Percentiles rank a stretch among this genome's conserved stretches.
phyloP scores from a whole-genome alignment of 2,797 vertebrate species.

The Remorina albescens region DNA sequence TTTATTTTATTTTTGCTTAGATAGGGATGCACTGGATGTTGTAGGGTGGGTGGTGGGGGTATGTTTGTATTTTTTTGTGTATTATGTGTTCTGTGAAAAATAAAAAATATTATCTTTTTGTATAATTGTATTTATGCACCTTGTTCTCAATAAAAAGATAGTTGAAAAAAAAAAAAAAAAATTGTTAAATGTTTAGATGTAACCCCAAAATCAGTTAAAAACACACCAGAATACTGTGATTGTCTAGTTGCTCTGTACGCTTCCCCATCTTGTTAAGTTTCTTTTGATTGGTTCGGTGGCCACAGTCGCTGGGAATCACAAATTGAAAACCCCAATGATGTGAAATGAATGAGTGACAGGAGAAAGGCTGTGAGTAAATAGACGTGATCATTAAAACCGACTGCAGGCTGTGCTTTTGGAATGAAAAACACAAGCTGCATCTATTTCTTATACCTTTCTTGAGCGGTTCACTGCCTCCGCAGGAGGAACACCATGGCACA shows the following conservation, averaged over 20 bases:
- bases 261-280: neutral
- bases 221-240: neutral
- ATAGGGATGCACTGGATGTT: no score
- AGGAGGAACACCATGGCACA: constrained; percentile 11
- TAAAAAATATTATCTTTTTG: no score
- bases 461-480: constrained; percentile 40
- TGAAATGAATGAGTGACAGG: constrained; percentile 33
- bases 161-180: no score
- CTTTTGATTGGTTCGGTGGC: constrained; percentile 1
- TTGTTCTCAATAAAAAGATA: no score
- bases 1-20: no score
- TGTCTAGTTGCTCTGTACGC: neutral
- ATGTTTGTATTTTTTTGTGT: no score
- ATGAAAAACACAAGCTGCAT: constrained; percentile 35
- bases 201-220: neutral
- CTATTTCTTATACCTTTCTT: constrained; percentile 36
- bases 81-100: no score
- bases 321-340: constrained; percentile 12
- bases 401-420: constrained; percentile 41
- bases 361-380: constrained; percentile 21
- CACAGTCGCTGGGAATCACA: neutral
- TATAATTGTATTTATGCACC: no score
- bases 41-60: no score
- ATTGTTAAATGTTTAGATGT: neutral
- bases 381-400: constrained; percentile 41